Base-by-base conservation (phyloP, 2,113 vertebrate species). In the Boulengeromyrus knoepffleri region DNA sequence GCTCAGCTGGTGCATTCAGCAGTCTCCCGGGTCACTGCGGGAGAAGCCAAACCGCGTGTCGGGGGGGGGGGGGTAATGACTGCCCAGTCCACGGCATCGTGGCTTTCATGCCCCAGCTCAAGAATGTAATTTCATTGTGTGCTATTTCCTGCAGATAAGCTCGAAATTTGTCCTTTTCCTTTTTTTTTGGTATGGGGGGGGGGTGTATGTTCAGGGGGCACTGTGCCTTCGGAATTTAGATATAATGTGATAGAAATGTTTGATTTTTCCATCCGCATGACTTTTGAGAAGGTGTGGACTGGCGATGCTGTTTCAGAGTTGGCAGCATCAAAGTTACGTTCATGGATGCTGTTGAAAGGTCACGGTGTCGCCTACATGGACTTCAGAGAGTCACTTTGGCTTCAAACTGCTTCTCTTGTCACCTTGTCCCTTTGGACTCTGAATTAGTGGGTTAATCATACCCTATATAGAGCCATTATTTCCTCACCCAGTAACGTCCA, bases 101-200 rank as follows among this genome's bases (percentile, higher is more conserved):
- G 17, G 49, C 95, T 96, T 96, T 96, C 93, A 96, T 94, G 95
- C 93, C 92, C 90, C 88, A 90, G 89, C 95, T 94, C 95, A 83
- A 92, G 95, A 95, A 95, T 93, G 92, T 93, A 95, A 94, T 95
- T 96, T 95, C 92, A 90, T 90, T 94, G 93, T 95, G 95, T 93
- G 94, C 95, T 95, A 95, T 95, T 96, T 96, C 96, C 96, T 96
- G 94, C 91, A 93, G 95, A 96, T 96, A 96, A 96, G 94, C 93
- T 92, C 91, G 24, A 87, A 52, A 92, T 94, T 90, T 92, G 91
- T 95, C 90, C 89, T 94, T 92, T 94, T 93, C 92, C 92, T 92
- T 92, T 50, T 92, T 90, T 53, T 53, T 17, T 91, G 90, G 36
- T 89, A 91, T 91, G 91, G 93, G 31, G 91, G 93, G 31, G 91